These are phyloP conservation scores for Hermetia illucens DNA, from an alignment of 1,140 invertebrate genomes.

Conservation along the genomic window DNA sequence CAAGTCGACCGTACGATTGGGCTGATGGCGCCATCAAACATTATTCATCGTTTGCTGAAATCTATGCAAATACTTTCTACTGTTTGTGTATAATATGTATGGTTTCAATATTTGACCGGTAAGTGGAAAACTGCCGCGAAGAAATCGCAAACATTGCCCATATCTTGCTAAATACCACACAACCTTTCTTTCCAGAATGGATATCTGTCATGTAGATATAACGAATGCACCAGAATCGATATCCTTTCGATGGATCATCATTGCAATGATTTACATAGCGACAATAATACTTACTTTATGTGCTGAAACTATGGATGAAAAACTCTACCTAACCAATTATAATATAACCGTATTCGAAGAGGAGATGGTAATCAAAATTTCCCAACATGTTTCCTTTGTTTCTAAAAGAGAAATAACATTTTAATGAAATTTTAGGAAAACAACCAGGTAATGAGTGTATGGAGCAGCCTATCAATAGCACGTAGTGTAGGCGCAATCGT, in stretches of 20 bases:
- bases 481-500: constrained; percentile 27
- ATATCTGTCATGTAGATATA: constrained; percentile 27
- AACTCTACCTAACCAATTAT: constrained; percentile 22
- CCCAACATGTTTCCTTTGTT: neutral
- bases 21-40: constrained; percentile 23
- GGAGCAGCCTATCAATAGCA: constrained; percentile 27
- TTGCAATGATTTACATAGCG: constrained; percentile 30
- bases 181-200: constrained; percentile 20
- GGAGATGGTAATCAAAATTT: constrained; percentile 17
- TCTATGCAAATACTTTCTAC: constrained; percentile 28
- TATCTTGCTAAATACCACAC: no score
- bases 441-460: constrained; percentile 24
- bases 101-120: constrained; percentile 30
- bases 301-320: constrained; percentile 27
- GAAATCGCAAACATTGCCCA: constrained; percentile 4
- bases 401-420: constrained; percentile 2
- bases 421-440: constrained; percentile 1
- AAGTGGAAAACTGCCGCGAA: constrained; percentile 14
- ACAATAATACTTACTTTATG: constrained; percentile 30
- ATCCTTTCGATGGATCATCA: constrained; percentile 29
- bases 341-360: constrained; percentile 25
- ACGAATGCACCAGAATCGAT: constrained; percentile 26
- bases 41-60: constrained; percentile 25
- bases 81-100: constrained; percentile 27
- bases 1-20: constrained; percentile 27